These are phyloP conservation scores for Deladenus siricidicola DNA, from an alignment of 2,888 invertebrate species.

Conservation along the genomic window DNA sequence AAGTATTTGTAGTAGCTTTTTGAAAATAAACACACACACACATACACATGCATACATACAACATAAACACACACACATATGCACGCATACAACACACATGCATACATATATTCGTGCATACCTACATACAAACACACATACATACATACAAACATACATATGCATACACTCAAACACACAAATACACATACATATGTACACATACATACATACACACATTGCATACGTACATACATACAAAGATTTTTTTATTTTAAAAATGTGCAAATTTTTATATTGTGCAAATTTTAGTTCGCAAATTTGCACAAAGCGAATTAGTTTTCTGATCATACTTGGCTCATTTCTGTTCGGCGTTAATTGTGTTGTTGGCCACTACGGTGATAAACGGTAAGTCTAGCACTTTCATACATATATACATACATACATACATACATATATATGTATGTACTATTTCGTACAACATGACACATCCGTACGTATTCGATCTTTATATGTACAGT, in stretches of 20 bases:
- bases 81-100: too few species aligned
- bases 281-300: not conserved
- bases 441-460: too few species aligned
- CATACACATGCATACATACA: not conserved
- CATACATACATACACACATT: not conserved
- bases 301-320: not conserved
- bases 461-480: too few species aligned
- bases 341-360: not conserved
- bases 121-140: too few species aligned
- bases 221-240: too few species aligned
- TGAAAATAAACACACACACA: not conserved
- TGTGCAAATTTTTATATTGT: not conserved
- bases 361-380: not conserved
- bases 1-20: not conserved
- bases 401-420: too few species aligned
- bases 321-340: slow-evolving; percentile 4
- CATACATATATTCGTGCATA: too few species aligned
- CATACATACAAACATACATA: too few species aligned
- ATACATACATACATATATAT: too few species aligned
- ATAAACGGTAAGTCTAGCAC: not conserved
- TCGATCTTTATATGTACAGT: not conserved
- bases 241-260: too few species aligned
- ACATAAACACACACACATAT: not conserved
- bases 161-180: too few species aligned
- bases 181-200: not conserved